Percentiles rank a stretch among this genome's conserved stretches.
Conservation (phyloP, 2,888 invertebrate genomes). For the Cantharis nigra region DNA sequence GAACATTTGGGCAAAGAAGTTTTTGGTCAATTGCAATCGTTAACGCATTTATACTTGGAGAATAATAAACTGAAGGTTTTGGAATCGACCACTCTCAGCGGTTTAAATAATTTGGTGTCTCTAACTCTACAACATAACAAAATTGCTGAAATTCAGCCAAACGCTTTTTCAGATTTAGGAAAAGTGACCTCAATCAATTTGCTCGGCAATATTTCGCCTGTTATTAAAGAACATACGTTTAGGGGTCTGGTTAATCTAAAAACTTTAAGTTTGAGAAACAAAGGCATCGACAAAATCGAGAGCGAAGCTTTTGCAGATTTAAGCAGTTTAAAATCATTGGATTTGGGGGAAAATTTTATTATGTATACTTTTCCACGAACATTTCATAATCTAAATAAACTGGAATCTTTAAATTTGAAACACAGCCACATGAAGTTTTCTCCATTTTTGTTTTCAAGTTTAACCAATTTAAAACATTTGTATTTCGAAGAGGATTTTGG, state of each 20-base stretch:
- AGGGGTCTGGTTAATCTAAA: not conserved
- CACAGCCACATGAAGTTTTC: not conserved
- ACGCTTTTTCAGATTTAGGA: not conserved
- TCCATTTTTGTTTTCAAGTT: not conserved
- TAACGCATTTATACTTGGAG: not conserved
- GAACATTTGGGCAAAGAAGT: not conserved
- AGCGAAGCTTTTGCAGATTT: not conserved
- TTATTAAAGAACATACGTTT: not conserved
- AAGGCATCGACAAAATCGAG: not conserved
- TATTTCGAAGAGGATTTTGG: no score
- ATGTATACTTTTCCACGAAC: fast-evolving
- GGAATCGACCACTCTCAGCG: not conserved
- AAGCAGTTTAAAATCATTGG: not conserved
- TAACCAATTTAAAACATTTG: not conserved
- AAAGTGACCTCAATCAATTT: not conserved
- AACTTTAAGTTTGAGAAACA: not conserved
- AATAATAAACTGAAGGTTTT: not conserved
- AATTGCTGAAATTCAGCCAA: not conserved
- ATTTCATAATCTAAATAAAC: not conserved
- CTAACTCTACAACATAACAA: not conserved
- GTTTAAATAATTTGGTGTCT: not conserved
- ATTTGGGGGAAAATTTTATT: not conserved
- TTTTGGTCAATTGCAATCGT: not conserved
- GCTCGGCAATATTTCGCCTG: not conserved
- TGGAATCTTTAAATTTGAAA: not conserved